Evolutionary conservation across 2,888 invertebrate species (phyloP).

Genomic region (Pollenia griseotomentosa): DNA sequence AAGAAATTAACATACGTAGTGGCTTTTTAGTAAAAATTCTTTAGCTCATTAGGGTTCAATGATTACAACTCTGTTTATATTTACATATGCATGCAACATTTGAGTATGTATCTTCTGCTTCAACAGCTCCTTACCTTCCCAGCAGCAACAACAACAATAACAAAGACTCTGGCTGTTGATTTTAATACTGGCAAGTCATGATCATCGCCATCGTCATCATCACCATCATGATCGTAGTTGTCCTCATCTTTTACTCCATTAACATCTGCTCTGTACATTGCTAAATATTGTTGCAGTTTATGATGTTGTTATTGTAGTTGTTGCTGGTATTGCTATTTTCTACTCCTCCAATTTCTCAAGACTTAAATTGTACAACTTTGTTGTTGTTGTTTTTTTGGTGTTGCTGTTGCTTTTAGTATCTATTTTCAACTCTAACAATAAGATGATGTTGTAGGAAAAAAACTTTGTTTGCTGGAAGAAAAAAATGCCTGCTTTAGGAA

Average conservation of each 20-base stretch:
- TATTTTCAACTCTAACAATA: slow-evolving; percentile 62
- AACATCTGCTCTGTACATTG: slow-evolving; percentile 59
- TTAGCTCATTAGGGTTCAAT: slow-evolving; percentile 70
- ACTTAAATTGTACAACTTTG: slow-evolving; percentile 58
- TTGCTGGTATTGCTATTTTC: slow-evolving; percentile 60
- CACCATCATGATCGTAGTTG: slow-evolving; percentile 21
- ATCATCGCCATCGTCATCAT: slow-evolving; percentile 25
- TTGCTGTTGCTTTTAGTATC: slow-evolving; percentile 51
- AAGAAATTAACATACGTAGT: slow-evolving; percentile 60
- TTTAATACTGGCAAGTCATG: slow-evolving; percentile 45
- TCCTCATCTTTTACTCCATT: slow-evolving; percentile 62
- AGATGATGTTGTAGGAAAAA: slow-evolving; percentile 59
- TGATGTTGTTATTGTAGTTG: slow-evolving; percentile 12
- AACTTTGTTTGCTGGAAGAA: slow-evolving; percentile 6
- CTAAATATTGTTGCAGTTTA: slow-evolving; percentile 28
- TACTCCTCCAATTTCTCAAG: slow-evolving; percentile 73
- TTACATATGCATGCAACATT: slow-evolving; percentile 63
- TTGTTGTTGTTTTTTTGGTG: slow-evolving; percentile 21
- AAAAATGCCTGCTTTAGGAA: slow-evolving; percentile 31
- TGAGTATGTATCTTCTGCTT: background rate
- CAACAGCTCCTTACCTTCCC: slow-evolving; percentile 5
- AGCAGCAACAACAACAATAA: slow-evolving; percentile 8
- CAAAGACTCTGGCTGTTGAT: slow-evolving; percentile 5
- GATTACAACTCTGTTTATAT: slow-evolving; percentile 67
- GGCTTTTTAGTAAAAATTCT: slow-evolving; percentile 67